phyloP scores from a whole-genome alignment of 2,113 vertebrate species.

The Charina bottae region DNA sequence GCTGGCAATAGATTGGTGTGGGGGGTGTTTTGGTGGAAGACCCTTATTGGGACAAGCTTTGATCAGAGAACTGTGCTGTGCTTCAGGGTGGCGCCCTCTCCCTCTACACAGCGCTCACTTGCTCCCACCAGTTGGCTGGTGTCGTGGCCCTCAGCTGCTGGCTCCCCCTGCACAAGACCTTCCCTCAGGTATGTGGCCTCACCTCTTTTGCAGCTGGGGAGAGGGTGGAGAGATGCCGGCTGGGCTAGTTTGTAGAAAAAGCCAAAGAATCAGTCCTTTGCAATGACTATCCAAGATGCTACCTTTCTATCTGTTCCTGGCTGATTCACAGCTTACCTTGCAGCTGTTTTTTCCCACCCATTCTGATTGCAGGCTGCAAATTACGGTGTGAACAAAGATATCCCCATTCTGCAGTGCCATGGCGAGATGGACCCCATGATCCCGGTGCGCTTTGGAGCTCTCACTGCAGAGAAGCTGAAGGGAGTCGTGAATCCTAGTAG shows the following conservation, averaged over 20 bases:
- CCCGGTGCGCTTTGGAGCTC: constrained; percentile 85
- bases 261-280: not conserved
- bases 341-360: not conserved
- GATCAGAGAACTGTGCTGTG: not conserved
- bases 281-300: not conserved
- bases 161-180: constrained; percentile 92
- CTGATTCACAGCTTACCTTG: not conserved
- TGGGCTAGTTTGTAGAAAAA: no score
- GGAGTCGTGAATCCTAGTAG: constrained; percentile 83
- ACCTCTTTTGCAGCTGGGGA: rapidly evolving
- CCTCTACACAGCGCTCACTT: constrained; percentile 95
- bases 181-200: constrained; percentile 82
- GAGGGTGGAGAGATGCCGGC: not conserved
- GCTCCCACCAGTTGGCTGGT: constrained; percentile 91
- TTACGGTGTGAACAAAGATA: constrained; percentile 83
- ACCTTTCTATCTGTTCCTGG: not conserved
- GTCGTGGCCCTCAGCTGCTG: constrained; percentile 97
- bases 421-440: constrained; percentile 93
- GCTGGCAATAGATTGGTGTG: not conserved
- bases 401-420: constrained; percentile 94
- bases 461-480: constrained; percentile 92
- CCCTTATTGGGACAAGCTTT: rapidly evolving
- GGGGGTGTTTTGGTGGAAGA: not conserved
- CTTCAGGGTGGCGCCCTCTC: constrained; percentile 94
- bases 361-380: constrained; percentile 79